phyloP scores from a whole-genome alignment of 2,888 invertebrate genomes.

The Conomelus anceps region DNA sequence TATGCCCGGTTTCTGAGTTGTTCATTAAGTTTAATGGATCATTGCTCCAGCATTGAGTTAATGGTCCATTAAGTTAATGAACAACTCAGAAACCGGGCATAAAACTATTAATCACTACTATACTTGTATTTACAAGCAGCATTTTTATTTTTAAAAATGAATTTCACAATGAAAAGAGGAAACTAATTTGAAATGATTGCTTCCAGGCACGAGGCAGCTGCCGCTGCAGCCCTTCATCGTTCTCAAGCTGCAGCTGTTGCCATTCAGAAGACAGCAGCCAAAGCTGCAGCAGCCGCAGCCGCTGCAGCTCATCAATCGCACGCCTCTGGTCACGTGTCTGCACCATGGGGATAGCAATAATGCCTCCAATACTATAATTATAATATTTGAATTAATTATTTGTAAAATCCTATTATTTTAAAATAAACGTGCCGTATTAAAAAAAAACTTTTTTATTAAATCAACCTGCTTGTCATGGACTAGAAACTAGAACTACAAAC shows the following conservation, averaged over 20 bases:
- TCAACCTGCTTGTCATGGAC: background rate
- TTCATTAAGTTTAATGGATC: no score
- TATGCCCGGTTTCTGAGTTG: no score
- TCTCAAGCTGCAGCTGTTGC: conserved; percentile 32
- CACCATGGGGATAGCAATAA: conserved; percentile 24
- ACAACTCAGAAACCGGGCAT: no score
- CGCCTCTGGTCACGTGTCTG: conserved; percentile 35
- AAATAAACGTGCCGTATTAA: background rate
- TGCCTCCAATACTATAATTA: background rate
- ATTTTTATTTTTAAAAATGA: no score
- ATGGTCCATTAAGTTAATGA: no score
- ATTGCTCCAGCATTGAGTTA: no score
- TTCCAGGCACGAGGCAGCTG: conserved; percentile 27
- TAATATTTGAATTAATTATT: background rate
- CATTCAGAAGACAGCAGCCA: conserved; percentile 38
- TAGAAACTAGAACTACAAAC: no score
- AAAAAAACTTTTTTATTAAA: background rate
- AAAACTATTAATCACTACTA: no score
- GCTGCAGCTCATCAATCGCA: conserved; percentile 36
- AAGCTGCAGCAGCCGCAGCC: conserved; percentile 40
- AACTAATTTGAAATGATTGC: background rate
- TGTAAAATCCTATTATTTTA: background rate
- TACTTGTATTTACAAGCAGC: no score
- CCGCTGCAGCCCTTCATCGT: conserved; percentile 50
- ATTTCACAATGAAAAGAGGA: background rate